Evolutionary conservation across 2,797 vertebrate genomes (phyloP).

Genomic region (Balearica regulorum): DNA sequence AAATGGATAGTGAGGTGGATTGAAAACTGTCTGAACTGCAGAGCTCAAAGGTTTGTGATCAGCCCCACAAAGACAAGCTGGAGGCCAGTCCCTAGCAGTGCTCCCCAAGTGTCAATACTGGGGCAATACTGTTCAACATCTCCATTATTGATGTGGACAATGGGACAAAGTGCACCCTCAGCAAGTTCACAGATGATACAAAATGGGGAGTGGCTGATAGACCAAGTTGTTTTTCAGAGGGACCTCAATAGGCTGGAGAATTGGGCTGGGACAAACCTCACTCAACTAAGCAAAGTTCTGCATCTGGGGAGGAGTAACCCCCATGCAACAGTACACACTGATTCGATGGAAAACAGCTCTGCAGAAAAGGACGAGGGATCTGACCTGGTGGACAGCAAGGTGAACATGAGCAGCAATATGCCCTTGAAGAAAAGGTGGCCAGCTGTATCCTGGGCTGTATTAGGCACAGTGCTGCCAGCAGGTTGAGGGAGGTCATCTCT

Average conservation of each 20-base stretch:
- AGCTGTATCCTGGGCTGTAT: neutral
- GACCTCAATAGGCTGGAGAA: neutral
- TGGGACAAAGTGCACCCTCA: neutral
- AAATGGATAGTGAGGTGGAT: neutral
- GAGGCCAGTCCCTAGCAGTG: neutral
- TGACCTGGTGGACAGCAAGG: neutral
- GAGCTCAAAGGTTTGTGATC: neutral
- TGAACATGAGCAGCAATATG: neutral
- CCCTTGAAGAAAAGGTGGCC: neutral
- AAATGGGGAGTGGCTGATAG: neutral
- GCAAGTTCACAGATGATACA: neutral
- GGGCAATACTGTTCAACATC: neutral
- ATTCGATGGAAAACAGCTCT: neutral
- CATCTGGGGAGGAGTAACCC: neutral
- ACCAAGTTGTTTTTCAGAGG: neutral
- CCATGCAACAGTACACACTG: too few relatives aligned
- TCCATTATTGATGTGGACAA: neutral
- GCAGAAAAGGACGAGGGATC: neutral
- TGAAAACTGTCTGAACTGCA: neutral
- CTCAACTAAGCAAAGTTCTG: neutral
- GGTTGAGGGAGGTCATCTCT: neutral
- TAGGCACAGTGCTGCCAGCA: neutral
- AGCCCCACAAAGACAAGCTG: neutral
- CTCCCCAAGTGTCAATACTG: neutral
- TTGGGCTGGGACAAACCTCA: neutral